Evolutionary conservation across 2,113 vertebrate species (phyloP), one percentile per base, ranked within the genome.

Genomic region (Cricetomys ansorgei): DNA sequence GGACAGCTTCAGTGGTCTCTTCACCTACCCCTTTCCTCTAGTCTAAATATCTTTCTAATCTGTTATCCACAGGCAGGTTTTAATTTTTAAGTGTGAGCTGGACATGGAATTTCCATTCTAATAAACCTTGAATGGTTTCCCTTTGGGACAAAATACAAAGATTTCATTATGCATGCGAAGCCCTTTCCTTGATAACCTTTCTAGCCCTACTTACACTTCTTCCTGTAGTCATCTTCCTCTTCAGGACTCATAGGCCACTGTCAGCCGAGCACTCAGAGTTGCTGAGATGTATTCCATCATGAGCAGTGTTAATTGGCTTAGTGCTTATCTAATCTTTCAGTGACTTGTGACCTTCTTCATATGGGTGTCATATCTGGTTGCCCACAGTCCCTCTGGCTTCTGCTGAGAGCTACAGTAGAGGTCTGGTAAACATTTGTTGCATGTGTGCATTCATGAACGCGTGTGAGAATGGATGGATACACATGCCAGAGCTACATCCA

Each of bases 61-160:
- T 85, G 5, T 92, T 88, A 55, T 40, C 64, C 37, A 88, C 1
- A 45, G 43, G n/a, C 31, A 53, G 27, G 37, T 76, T 81, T 69
- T 96, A 34, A 31, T 85, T 95, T 97, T 91, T 94, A 50, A 81
- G 65, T 40, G 27, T 16, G 45, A 94, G 7, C 15, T 92, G 65
- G 48, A 59, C 37, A 37, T 75, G 10, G 77, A 85, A 53, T 94
- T 3, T 43, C n/a, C 2, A n/a, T 85, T n/a, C 53, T 85, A 80
- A 89, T 79, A n/a, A 92, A 29, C 10, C 70, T 57, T 84, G 75
- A 91, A 88, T 88, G 59, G 17, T 53, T 94, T 97, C 83, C 19
- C 12, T 72, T 96, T 4, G 53, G 72, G 40, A 34, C 81, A 77
- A 89, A 76, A 89, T 75, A 70, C 11, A 88, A 80, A 96, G 57